A percentile compares a stretch with the other conserved stretches of the same genome.
Evolutionary conservation across 2,888 invertebrate species (phyloP).

Genomic region (Xanthorhoe spadicearia): DNA sequence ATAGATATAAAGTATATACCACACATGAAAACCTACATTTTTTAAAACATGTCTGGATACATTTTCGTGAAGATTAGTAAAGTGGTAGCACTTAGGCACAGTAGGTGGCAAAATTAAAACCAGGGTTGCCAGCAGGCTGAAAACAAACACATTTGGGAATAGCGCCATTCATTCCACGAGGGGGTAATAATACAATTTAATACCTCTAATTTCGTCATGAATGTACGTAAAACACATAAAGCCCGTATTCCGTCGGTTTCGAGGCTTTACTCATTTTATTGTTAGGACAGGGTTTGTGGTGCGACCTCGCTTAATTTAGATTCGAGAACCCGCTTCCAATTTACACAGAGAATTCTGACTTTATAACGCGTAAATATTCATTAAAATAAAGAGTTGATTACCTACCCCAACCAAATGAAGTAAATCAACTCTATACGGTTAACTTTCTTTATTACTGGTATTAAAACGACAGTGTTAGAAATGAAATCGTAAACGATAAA

Average conservation of each 20-base stretch:
- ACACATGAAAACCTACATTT: too few species aligned
- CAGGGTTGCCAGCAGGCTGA: neutral
- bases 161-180: neutral
- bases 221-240: conserved; percentile 39
- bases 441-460: conserved; percentile 30
- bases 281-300: conserved; percentile 52
- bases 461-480: conserved; percentile 26
- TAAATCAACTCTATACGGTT: conserved; percentile 32
- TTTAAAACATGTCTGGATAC: neutral
- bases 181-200: conserved; percentile 23
- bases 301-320: conserved; percentile 56
- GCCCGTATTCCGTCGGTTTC: conserved; percentile 37
- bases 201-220: conserved; percentile 37
- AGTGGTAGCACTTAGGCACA: neutral
- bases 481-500: conserved; percentile 24
- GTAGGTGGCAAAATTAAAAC: neutral
- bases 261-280: conserved; percentile 59
- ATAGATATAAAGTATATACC: too few species aligned
- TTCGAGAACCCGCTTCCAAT: conserved; percentile 52
- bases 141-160: conserved; percentile 3
- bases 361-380: conserved; percentile 47
- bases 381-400: conserved; percentile 33
- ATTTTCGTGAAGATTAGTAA: neutral
- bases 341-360: conserved; percentile 45
- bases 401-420: conserved; percentile 31